Base-by-base conservation (phyloP, 2,888 invertebrate species). In the Polydrusus cervinus region DNA sequence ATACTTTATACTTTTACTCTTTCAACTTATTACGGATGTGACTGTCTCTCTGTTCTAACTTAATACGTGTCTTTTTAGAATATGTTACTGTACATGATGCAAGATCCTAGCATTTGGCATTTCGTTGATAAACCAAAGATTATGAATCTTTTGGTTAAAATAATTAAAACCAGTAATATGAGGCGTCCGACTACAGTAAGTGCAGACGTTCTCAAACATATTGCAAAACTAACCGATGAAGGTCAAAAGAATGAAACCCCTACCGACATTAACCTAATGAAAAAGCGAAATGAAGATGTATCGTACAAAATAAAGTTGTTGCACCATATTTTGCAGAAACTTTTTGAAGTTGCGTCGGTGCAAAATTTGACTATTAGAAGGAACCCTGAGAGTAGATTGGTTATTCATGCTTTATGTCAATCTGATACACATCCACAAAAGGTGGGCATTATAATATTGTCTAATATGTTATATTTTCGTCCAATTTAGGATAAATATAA, bases 81-180 rank as follows among this genome's bases (percentile, higher is more conserved):
- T 25, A 38, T 80, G 8, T 74, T 80, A 40, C 69, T 73, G 51
- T 78, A 71, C 61, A 75, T 80, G 20, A 72, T 67, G 1, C 66
- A 78, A 43, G 72, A 77, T 64, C 25, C 62, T 8, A 62, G 71
- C 14, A 40, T 69, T 8, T 55, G 49, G 72, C 0, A 16, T 51
- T 7, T 25, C 43, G 38, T 79, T 7, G 47, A 82, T 16, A 80
- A 80, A 72, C 18, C 65, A 5, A 65, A 65, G 25, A 18, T 80
- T 0, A 68, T 81, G 9, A 30, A 57, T 0, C 34, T 66, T 40
- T 53, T 83, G 8, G 70, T 71, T 16, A 76, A 74, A 67, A 81
- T 83, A 14, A 83, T 83, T 18, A 75, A 80, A 72, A 77, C 64
- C 34, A 83, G 83, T 43, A 83, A 83, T 68, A 80, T 83, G 82